Evolutionary conservation across 2,888 invertebrate genomes (phyloP).

Genomic region (Drosophila nr. fundita): DNA sequence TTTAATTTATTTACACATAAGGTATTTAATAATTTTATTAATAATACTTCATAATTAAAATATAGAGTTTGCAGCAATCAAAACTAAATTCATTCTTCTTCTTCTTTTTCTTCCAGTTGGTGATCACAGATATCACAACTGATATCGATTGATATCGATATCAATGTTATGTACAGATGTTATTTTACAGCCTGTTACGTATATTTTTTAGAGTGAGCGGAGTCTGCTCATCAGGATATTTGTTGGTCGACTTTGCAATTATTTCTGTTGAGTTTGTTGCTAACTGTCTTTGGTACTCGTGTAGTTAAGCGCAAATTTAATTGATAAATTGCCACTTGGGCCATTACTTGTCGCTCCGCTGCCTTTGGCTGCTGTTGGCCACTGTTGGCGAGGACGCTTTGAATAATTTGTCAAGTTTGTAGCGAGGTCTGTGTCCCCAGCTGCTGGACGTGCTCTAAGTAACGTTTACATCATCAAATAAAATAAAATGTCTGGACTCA

Average conservation of each 20-base stretch:
- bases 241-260: not conserved
- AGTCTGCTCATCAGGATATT: conserved; percentile 15
- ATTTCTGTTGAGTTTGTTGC: conserved; percentile 28
- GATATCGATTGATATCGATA: not conserved
- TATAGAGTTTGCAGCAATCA: not conserved
- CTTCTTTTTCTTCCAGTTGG: too few relatives aligned
- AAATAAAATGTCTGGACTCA: conserved; percentile 78
- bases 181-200: not conserved
- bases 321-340: conserved; percentile 82
- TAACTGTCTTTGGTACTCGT: conserved; percentile 58
- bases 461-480: conserved; percentile 80
- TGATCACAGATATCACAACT: not conserved
- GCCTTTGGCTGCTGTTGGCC: conserved; percentile 17
- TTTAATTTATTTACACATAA: not conserved
- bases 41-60: not conserved
- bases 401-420: conserved; percentile 76
- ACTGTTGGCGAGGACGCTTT: conserved; percentile 56
- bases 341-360: conserved; percentile 70
- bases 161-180: not conserved
- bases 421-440: conserved; percentile 22
- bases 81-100: too few relatives aligned
- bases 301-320: conserved; percentile 79
- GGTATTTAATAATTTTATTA: not conserved
- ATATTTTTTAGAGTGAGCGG: not conserved
- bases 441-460: conserved; percentile 64